Conservation (phyloP, 2,888 invertebrate genomes). For the Tuta absoluta region DNA sequence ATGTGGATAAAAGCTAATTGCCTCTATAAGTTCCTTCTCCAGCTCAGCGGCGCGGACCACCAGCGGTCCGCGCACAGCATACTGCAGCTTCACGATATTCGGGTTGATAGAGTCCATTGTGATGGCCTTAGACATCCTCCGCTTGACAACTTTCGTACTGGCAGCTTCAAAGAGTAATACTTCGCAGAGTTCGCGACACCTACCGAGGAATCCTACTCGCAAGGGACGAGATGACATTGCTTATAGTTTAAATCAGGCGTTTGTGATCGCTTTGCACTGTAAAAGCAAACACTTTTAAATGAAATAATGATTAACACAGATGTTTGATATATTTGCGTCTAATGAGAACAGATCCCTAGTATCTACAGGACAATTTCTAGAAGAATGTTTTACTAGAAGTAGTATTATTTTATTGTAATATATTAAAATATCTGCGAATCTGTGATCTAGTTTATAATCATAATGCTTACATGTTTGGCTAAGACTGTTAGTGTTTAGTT, state of each 20-base stretch:
- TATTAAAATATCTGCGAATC: too few relatives aligned
- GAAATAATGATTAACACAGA: too few relatives aligned
- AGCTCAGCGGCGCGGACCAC: constrained; percentile 87
- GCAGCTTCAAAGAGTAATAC: neutral
- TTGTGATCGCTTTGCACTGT: too few relatives aligned
- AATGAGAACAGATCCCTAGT: too few relatives aligned
- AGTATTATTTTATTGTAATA: too few relatives aligned
- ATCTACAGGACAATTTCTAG: too few relatives aligned
- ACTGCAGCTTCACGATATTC: constrained; percentile 86
- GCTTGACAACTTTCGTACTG: neutral
- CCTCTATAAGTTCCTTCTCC: constrained; percentile 84
- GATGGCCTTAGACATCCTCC: neutral
- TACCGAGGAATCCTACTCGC: neutral
- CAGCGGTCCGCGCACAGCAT: constrained; percentile 90
- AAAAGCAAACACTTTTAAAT: too few relatives aligned
- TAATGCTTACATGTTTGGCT: too few relatives aligned
- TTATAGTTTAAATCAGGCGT: neutral
- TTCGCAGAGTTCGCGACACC: neutral
- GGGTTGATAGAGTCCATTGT: constrained; percentile 84
- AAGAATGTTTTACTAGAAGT: too few relatives aligned
- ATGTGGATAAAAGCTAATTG: constrained; percentile 42
- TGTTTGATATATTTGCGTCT: too few relatives aligned
- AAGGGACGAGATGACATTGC: neutral
- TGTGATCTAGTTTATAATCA: too few relatives aligned
- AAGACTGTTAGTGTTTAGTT: too few relatives aligned